phyloP scores from a whole-genome alignment of 1,140 invertebrate species.

The Venustaconcha ellipsiformis region DNA sequence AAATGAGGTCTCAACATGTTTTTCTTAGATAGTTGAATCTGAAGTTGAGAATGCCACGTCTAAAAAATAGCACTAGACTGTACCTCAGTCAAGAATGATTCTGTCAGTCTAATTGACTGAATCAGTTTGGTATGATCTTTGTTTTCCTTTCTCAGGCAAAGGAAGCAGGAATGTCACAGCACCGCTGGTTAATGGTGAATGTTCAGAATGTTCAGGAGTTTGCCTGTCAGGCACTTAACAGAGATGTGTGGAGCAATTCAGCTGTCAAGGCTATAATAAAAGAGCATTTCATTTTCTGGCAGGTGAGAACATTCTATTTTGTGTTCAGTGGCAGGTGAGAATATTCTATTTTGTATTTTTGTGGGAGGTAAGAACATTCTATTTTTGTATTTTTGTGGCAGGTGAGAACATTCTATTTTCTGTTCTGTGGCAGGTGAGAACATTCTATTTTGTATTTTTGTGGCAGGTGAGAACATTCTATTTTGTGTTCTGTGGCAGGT shows the following conservation, averaged over 20 bases:
- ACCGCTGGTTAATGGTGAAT: slow-evolving; percentile 84
- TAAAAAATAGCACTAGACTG: not conserved
- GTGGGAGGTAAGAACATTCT: too few relatives aligned
- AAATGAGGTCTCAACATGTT: not conserved
- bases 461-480: too few relatives aligned
- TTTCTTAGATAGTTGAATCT: not conserved
- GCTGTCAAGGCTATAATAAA: slow-evolving; percentile 78
- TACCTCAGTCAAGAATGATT: not conserved
- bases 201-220: slow-evolving; percentile 84
- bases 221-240: slow-evolving; percentile 80
- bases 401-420: too few relatives aligned
- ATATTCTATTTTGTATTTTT: too few relatives aligned
- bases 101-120: not conserved
- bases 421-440: too few relatives aligned
- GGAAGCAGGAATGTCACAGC: slow-evolving; percentile 74
- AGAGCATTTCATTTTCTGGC: slow-evolving; percentile 84
- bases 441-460: too few relatives aligned
- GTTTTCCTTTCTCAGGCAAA: slow-evolving; percentile 70
- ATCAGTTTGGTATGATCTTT: not conserved
- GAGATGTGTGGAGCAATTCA: slow-evolving; percentile 82
- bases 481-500: too few relatives aligned
- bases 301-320: slow-evolving; percentile 65
- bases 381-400: too few relatives aligned
- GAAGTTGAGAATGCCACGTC: not conserved
- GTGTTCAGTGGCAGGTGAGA: too few relatives aligned